Percentiles rank a stretch among this genome's conserved stretches.
These are phyloP conservation scores for Hypsibius dujardini DNA, from an alignment of 1,140 invertebrate species.

Conservation along the genomic window DNA sequence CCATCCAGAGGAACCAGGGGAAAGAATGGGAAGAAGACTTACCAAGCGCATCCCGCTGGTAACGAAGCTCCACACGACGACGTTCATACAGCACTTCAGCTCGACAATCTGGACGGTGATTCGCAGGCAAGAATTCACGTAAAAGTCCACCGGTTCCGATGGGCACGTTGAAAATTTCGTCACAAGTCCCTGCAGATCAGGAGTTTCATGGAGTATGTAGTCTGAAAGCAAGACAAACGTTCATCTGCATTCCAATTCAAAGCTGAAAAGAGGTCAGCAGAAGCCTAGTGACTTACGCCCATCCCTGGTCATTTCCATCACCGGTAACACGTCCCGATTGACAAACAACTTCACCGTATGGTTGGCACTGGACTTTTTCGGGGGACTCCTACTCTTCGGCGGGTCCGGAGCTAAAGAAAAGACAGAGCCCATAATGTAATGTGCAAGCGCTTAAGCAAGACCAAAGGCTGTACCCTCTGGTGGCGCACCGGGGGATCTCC, in stretches of 20 bases:
- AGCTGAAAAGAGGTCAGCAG: neutral
- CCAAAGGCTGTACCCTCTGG: neutral
- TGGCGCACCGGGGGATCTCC: conserved; percentile 17
- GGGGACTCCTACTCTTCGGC: conserved; percentile 24
- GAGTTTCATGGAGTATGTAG: conserved; percentile 25
- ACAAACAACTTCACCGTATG: conserved; percentile 13
- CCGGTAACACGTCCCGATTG: neutral
- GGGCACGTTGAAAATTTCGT: conserved; percentile 22
- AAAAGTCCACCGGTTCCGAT: conserved; percentile 1
- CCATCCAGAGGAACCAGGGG: neutral
- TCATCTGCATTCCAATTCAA: neutral
- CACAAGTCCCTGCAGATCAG: conserved; percentile 27
- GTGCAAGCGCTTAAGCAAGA: neutral
- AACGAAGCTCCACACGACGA: conserved; percentile 58
- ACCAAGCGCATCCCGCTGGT: conserved; percentile 52
- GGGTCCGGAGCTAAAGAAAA: conserved; percentile 18
- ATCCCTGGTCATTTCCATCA: conserved; percentile 3
- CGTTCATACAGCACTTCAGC: conserved; percentile 62
- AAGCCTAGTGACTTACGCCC: neutral
- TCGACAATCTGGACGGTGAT: conserved; percentile 57
- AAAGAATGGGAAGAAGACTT: neutral
- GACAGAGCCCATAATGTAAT: neutral
- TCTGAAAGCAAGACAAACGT: conserved; percentile 22
- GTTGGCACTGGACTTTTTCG: conserved; percentile 23
- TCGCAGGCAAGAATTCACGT: conserved; percentile 36